Evolutionary conservation across 2,797 vertebrate genomes (phyloP).

Genomic region (Anabacerthia variegaticeps): DNA sequence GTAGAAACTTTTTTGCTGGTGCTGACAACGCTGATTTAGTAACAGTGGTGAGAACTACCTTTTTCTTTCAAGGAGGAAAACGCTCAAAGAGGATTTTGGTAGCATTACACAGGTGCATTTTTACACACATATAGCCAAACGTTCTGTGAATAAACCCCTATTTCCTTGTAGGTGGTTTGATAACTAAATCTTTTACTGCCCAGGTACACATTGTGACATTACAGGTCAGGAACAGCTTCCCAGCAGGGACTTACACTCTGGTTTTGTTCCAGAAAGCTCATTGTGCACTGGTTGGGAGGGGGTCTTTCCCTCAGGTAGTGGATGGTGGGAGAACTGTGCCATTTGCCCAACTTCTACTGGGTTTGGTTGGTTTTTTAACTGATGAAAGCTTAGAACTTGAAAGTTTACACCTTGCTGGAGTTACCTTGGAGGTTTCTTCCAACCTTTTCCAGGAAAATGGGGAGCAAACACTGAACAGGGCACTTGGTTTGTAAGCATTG

Average conservation of each 20-base stretch:
- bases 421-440: background rate
- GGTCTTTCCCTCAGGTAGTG: no score
- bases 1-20: background rate
- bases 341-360: background rate
- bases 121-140: fast-evolving
- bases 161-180: background rate
- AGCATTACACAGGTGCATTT: background rate
- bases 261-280: background rate
- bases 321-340: no score
- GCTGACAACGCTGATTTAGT: background rate
- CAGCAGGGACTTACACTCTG: background rate
- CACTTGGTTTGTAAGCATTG: background rate
- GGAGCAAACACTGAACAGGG: background rate
- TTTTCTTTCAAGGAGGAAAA: constrained; percentile 83
- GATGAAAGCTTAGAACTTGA: background rate
- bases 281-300: background rate
- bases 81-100: constrained; percentile 60
- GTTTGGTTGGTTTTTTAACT: background rate
- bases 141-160: background rate
- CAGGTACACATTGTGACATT: background rate
- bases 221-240: background rate
- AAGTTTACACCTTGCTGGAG: background rate
- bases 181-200: background rate
- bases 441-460: background rate
- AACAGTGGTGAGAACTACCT: background rate